A percentile compares a stretch with the other conserved stretches of the same genome.
phyloP scores from a whole-genome alignment of 2,113 vertebrate genomes.

The Semnornis frantzii region DNA sequence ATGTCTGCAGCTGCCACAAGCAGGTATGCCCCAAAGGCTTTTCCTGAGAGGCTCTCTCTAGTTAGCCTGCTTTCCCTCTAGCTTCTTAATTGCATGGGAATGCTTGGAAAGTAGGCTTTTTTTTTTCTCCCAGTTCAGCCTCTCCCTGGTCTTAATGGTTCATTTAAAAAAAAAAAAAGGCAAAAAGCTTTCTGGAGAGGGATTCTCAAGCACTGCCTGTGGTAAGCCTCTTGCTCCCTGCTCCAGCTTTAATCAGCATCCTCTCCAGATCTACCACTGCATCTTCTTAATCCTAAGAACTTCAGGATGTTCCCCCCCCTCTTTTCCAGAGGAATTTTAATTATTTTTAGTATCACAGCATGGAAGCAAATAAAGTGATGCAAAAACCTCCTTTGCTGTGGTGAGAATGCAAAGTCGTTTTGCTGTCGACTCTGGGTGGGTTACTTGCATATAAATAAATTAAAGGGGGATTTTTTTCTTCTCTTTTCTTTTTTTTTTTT shows the following conservation, averaged over 20 bases:
- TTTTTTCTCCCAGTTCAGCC: neutral
- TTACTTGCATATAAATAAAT: slow-evolving; percentile 59
- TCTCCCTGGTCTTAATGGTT: neutral
- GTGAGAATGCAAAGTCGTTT: neutral
- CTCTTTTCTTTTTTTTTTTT: too few relatives aligned
- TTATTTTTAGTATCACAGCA: neutral
- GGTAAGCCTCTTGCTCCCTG: slow-evolving; percentile 19
- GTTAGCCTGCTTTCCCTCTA: neutral
- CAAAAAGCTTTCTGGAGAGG: neutral
- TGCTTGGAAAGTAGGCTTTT: neutral
- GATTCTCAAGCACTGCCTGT: neutral
- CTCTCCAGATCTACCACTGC: slow-evolving; percentile 14
- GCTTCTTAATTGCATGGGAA: neutral
- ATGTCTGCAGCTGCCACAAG: neutral
- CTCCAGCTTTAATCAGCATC: slow-evolving; percentile 1
- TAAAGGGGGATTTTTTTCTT: neutral
- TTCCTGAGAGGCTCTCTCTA: neutral
- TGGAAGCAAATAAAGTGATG: neutral
- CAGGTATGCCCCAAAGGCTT: neutral
- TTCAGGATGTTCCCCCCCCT: neutral
- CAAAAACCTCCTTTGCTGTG: neutral
- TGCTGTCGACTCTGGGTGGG: slow-evolving; percentile 25
- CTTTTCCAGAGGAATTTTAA: slow-evolving; percentile 4
- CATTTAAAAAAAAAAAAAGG: neutral
- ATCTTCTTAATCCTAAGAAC: slow-evolving; percentile 35